phyloP scores from a whole-genome alignment of 2,888 invertebrate species.

The Acanthopleura granulata region DNA sequence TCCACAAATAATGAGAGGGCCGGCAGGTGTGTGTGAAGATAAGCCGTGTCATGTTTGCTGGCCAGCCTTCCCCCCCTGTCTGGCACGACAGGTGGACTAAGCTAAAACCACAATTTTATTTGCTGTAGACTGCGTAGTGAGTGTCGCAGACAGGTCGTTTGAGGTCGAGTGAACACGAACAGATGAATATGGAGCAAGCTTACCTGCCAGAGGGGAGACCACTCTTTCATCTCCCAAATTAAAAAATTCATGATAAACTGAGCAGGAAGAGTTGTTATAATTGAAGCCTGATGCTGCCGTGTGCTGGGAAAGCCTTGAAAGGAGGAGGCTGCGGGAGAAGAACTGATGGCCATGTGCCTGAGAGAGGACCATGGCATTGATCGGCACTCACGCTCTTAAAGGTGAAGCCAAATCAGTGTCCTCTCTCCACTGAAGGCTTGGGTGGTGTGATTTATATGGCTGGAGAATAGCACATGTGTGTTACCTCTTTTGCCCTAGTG shows the following conservation, averaged over 20 bases:
- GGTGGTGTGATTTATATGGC: too few species aligned
- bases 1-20: not conserved
- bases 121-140: conserved; percentile 14
- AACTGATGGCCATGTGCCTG: too few species aligned
- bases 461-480: not conserved
- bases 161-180: conserved; percentile 19
- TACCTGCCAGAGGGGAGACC: conserved; percentile 5
- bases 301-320: too few species aligned
- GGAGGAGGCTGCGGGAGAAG: too few species aligned
- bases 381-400: too few species aligned
- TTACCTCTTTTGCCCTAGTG: conserved; percentile 1
- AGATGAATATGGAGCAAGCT: not conserved
- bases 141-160: conserved; percentile 20
- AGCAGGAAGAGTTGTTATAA: too few species aligned
- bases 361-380: too few species aligned
- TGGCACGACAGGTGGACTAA: not conserved
- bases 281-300: too few species aligned
- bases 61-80: not conserved
- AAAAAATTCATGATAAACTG: too few species aligned
- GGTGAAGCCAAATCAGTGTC: too few species aligned
- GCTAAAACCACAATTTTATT: conserved; percentile 14
- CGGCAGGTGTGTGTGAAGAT: conserved; percentile 3
- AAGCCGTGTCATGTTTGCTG: not conserved
- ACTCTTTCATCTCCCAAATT: not conserved
- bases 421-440: too few species aligned